Evolutionary conservation across 2,888 invertebrate species (phyloP), one percentile per base, ranked within the genome.

Genomic region (Neuroscelio doddi): DNA sequence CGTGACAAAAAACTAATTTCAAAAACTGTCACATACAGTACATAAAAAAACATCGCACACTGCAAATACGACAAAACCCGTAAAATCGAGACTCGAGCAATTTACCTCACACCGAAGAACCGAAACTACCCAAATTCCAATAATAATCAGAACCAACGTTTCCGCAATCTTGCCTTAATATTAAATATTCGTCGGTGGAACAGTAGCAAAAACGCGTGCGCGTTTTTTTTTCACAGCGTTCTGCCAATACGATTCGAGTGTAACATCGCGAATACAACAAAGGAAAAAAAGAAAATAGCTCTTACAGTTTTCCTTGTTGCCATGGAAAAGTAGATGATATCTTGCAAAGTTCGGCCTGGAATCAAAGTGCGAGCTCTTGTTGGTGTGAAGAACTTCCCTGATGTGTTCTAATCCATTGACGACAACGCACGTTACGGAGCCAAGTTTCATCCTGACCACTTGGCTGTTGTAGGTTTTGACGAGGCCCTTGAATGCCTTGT

Each of bases 281-380:
- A 30, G 9, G 9, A 5, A 30, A 10, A 30, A 30, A 10, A 2
- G 5, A n/a, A 41, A 32, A 29, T n/a, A n/a, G n/a, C n/a, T 87
- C 91, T 90, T 86, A 91, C 91, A 90, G 78, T 90, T 90, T 74
- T 90, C 88, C 76, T 89, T 89, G 79, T 90, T 86, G 32, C 90
- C 90, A 53, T 87, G 86, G 81, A 91, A 91, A 14, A 91, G 86
- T 42, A 87, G 83, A 64, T 88, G 86, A 80, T 90, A 90, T 65
- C 91, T 85, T 50, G 85, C 76, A 77, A 91, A 91, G 78, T 89
- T 88, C 0, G 91, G 90, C 46, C 91, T 84, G 65, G 89, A 88
- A 71, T 90, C 90, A 74, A 91, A 91, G 64, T 88, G 87, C 26
- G 87, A 85, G 3, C 89, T 89, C 68, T 89, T 89, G 16, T 8